These are phyloP conservation scores for Plestiodon gilberti DNA, from an alignment of 2,113 vertebrate species.

Conservation along the genomic window DNA sequence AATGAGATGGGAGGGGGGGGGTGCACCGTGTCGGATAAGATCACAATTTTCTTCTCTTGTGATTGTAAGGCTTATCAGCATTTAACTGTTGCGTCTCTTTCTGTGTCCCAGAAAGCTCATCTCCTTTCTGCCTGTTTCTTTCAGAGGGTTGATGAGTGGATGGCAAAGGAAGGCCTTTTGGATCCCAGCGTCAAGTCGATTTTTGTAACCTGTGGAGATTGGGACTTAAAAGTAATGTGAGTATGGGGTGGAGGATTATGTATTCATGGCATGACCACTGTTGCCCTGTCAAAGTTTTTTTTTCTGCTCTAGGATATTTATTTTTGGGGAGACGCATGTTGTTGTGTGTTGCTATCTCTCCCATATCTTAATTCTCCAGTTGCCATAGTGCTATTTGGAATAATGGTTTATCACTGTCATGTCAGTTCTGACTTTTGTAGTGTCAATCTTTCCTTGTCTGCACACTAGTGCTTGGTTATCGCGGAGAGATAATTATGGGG, in stretches of 20 bases:
- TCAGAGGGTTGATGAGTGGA: constrained; percentile 88
- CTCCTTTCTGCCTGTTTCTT: constrained; percentile 77
- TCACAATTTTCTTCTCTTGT: constrained; percentile 77
- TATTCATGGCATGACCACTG: constrained; percentile 4
- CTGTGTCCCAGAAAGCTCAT: constrained; percentile 70
- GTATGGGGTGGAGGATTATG: constrained; percentile 70
- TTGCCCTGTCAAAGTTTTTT: background rate
- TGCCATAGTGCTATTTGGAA: background rate
- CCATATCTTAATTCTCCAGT: background rate
- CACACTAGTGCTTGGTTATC: background rate
- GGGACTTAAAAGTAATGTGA: constrained; percentile 91
- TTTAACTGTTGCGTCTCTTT: constrained; percentile 71
- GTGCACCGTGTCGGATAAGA: constrained; percentile 63
- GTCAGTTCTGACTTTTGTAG: background rate
- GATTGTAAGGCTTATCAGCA: constrained; percentile 77
- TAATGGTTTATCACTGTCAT: background rate
- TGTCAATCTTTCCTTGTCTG: background rate
- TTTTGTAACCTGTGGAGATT: constrained; percentile 89
- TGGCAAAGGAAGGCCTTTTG: constrained; percentile 86
- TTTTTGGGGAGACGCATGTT: background rate
- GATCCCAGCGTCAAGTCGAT: constrained; percentile 87
- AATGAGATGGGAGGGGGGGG: constrained; percentile 54
- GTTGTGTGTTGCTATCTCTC: background rate
- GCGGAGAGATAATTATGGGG: background rate
- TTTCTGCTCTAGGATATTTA: background rate